Conservation (phyloP, 2,888 invertebrate genomes). For the Drosophila mercatorum region DNA sequence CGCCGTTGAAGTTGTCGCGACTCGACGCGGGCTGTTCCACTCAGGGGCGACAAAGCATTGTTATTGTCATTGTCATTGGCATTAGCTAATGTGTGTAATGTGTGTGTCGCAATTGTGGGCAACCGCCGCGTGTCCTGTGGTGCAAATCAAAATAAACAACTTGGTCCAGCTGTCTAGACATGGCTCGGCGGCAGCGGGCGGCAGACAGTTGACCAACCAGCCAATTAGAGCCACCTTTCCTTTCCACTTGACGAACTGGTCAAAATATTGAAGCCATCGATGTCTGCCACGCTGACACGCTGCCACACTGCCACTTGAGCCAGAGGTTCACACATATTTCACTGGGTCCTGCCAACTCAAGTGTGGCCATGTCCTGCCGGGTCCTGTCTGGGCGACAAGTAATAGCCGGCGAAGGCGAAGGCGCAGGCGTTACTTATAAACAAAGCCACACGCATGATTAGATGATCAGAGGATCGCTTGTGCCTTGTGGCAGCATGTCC, state of each 20-base stretch:
- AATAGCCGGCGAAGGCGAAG: conserved; percentile 4
- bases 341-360: conserved; percentile 59
- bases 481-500: conserved; percentile 14
- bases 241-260: conserved; percentile 51
- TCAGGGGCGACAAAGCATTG: conserved; percentile 58
- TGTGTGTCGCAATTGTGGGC: conserved; percentile 42
- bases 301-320: conserved; percentile 48
- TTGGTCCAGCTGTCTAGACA: conserved; percentile 58
- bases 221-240: conserved; percentile 44
- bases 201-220: conserved; percentile 42
- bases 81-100: conserved; percentile 42
- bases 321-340: conserved; percentile 72
- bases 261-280: conserved; percentile 59
- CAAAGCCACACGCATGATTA: conserved; percentile 68
- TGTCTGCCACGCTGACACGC: conserved; percentile 43
- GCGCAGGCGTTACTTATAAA: conserved; percentile 69
- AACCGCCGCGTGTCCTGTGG: conserved; percentile 56
- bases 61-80: conserved; percentile 23
- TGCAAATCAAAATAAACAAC: conserved; percentile 67
- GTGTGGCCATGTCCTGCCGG: conserved; percentile 46
- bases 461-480: conserved; percentile 52
- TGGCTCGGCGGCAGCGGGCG: conserved; percentile 29
- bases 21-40: conserved; percentile 24
- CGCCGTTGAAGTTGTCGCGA: conserved; percentile 10
- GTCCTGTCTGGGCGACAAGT: conserved; percentile 52